Conservation (phyloP, 2,797 vertebrate species). For the Artibeus jamaicensis region DNA sequence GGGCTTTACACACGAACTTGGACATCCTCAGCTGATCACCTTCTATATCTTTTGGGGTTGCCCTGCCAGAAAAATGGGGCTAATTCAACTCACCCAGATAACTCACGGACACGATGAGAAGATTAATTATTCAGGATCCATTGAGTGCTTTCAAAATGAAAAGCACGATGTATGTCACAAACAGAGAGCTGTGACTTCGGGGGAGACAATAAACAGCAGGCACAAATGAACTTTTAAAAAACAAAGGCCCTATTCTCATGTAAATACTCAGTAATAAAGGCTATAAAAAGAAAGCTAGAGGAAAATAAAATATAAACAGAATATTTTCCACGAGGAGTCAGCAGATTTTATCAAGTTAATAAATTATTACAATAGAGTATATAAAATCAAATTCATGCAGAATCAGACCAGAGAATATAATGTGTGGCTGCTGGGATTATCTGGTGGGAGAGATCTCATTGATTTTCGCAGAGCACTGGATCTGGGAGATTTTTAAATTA, state of each 20-base stretch:
- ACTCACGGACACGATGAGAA: background rate
- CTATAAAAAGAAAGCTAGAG: conserved; percentile 48
- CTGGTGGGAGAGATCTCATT: conserved; percentile 74
- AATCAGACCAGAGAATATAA: conserved; percentile 61
- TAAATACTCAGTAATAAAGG: conserved; percentile 69
- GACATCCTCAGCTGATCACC: background rate
- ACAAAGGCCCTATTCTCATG: conserved; percentile 72
- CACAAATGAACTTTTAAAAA: conserved; percentile 72
- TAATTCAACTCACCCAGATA: conserved; percentile 35
- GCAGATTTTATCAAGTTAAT: conserved; percentile 80
- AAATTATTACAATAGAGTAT: conserved; percentile 77
- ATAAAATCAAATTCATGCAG: conserved; percentile 76
- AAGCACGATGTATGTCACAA: conserved; percentile 55
- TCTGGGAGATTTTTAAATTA: conserved; percentile 82
- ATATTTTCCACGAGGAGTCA: conserved; percentile 71
- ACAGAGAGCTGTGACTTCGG: conserved; percentile 54
- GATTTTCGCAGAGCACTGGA: conserved; percentile 72
- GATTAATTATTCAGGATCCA: conserved; percentile 56
- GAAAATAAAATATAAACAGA: conserved; percentile 66
- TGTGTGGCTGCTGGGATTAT: conserved; percentile 73
- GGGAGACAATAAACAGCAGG: conserved; percentile 55
- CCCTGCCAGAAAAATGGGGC: conserved; percentile 28
- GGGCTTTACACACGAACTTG: background rate
- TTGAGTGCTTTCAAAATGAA: conserved; percentile 58
- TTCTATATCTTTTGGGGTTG: background rate